phyloP scores from a whole-genome alignment of 2,888 invertebrate species.

The Homarus gammarus region DNA sequence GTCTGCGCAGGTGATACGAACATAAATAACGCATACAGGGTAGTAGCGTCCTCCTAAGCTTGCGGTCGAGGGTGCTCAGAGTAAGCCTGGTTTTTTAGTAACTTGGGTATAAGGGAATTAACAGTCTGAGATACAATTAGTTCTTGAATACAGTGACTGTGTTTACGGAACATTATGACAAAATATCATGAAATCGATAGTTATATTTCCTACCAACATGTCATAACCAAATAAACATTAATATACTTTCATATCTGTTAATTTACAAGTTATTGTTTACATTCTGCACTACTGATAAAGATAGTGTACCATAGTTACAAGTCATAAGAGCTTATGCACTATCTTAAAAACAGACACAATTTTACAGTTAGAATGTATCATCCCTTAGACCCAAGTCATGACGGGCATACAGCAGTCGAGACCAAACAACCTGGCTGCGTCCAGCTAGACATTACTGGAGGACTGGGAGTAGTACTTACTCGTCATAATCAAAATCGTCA shows the following conservation, averaged over 20 bases:
- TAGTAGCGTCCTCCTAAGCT: slow-evolving; percentile 12
- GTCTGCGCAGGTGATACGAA: not conserved
- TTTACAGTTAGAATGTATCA: too few relatives aligned
- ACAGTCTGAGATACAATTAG: not conserved
- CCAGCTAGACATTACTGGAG: slow-evolving; percentile 5
- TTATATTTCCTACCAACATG: too few relatives aligned
- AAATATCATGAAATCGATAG: too few relatives aligned
- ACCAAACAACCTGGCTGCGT: not conserved
- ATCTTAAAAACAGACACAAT: too few relatives aligned
- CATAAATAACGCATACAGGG: not conserved
- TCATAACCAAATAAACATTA: too few relatives aligned
- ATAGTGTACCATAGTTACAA: too few relatives aligned
- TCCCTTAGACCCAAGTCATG: slow-evolving; percentile 23
- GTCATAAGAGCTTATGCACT: too few relatives aligned
- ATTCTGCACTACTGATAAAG: too few relatives aligned
- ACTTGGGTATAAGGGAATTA: slow-evolving; percentile 20
- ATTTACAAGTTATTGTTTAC: too few relatives aligned
- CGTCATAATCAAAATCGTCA: slow-evolving; percentile 49
- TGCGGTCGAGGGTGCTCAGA: slow-evolving; percentile 18
- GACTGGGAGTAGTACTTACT: slow-evolving; percentile 56
- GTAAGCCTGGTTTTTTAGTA: not conserved
- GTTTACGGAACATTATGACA: too few relatives aligned
- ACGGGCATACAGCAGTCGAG: slow-evolving; percentile 8
- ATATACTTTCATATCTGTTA: too few relatives aligned
- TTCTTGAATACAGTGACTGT: too few relatives aligned